Conservation (phyloP, 2,113 vertebrate genomes). For the Pterocles orientalis region DNA sequence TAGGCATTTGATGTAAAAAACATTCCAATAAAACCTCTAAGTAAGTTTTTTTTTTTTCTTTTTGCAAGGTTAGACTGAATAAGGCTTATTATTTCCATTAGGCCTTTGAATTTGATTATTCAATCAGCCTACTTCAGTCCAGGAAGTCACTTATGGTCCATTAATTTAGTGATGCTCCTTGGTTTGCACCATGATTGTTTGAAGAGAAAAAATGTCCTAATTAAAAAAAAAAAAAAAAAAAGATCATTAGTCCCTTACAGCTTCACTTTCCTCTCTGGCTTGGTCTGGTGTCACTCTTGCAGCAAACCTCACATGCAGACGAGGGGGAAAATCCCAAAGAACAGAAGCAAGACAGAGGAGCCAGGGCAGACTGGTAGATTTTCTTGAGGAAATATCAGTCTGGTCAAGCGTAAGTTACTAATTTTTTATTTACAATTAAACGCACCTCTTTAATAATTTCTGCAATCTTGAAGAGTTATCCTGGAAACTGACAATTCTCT, state of each 20-base stretch:
- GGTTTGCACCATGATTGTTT: slow-evolving; percentile 36
- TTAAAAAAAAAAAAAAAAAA: slow-evolving; percentile 8
- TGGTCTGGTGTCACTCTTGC: background rate
- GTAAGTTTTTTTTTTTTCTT: background rate
- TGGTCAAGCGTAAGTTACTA: background rate
- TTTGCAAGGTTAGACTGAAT: slow-evolving; percentile 45
- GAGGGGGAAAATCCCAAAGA: background rate
- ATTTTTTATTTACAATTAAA: background rate
- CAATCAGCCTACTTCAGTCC: slow-evolving; percentile 61
- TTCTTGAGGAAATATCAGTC: background rate
- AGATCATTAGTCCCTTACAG: background rate
- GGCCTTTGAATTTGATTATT: slow-evolving; percentile 70
- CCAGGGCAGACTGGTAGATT: background rate
- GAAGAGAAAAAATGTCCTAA: background rate
- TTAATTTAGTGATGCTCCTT: slow-evolving; percentile 65
- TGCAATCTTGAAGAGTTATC: background rate
- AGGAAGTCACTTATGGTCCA: slow-evolving; percentile 55
- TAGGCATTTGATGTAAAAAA: slow-evolving; percentile 67
- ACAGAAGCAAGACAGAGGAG: background rate
- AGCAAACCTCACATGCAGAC: background rate
- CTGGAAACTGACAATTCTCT: background rate
- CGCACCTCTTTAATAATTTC: background rate
- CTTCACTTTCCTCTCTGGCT: background rate
- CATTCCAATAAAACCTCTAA: slow-evolving; percentile 54
- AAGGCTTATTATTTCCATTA: slow-evolving; percentile 73